Conservation (phyloP, 2,797 vertebrate species). For the Spondyliosoma cantharus region DNA sequence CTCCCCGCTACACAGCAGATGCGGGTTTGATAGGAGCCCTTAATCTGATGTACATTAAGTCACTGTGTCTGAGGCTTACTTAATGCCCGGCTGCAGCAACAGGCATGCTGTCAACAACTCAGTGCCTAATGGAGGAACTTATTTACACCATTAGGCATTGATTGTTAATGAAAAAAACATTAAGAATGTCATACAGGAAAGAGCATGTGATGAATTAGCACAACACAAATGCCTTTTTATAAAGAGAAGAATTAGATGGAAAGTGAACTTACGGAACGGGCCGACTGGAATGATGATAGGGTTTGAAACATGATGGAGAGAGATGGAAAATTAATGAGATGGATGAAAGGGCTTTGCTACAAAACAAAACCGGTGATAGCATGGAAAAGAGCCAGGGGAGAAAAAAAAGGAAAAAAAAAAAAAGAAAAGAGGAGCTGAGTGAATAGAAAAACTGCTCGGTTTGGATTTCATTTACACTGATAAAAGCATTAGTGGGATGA, state of each 20-base stretch:
- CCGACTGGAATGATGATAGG: slow-evolving; percentile 66
- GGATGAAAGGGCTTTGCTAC: slow-evolving; percentile 60
- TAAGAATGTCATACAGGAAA: slow-evolving; percentile 35
- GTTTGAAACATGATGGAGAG: slow-evolving; percentile 67
- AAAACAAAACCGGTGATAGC: slow-evolving; percentile 52
- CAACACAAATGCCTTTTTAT: slow-evolving; percentile 30
- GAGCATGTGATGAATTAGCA: slow-evolving; percentile 27
- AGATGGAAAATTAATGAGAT: slow-evolving; percentile 74
- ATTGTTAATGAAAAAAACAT: slow-evolving; percentile 63
- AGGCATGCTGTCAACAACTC: slow-evolving; percentile 66
- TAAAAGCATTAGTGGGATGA: slow-evolving; percentile 75
- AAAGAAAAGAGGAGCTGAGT: slow-evolving; percentile 12
- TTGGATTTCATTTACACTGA: slow-evolving; percentile 70
- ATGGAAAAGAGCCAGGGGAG: neutral
- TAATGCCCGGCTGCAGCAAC: slow-evolving; percentile 62
- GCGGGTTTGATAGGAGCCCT: slow-evolving; percentile 65
- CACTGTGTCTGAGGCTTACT: slow-evolving; percentile 62
- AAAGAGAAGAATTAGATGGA: slow-evolving; percentile 49
- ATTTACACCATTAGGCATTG: slow-evolving; percentile 64
- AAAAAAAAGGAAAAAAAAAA: neutral
- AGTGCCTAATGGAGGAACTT: slow-evolving; percentile 63
- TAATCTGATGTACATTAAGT: slow-evolving; percentile 79
- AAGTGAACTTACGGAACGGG: slow-evolving; percentile 52
- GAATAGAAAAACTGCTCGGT: slow-evolving; percentile 51
- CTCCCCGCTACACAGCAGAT: slow-evolving; percentile 60